These are phyloP conservation scores for Antennarius maculatus DNA, from an alignment of 2,797 vertebrate species.

Conservation along the genomic window DNA sequence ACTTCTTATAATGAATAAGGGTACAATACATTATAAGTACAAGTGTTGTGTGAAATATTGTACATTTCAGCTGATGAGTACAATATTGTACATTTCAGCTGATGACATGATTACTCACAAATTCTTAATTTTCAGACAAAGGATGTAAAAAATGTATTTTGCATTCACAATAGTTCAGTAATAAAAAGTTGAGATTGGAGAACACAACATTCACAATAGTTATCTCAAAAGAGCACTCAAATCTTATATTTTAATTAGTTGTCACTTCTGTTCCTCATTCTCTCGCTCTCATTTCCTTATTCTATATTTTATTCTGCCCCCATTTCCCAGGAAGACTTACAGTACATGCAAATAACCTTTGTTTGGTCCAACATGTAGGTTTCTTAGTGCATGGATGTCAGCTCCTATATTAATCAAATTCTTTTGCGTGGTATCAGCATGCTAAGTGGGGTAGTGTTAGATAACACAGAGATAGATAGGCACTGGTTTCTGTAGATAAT, in stretches of 20 bases:
- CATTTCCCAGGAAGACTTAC: slow-evolving; percentile 34
- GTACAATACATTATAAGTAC: too few relatives aligned
- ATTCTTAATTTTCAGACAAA: slow-evolving; percentile 42
- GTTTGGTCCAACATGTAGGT: slow-evolving; percentile 45
- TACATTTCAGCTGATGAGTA: slow-evolving; percentile 22
- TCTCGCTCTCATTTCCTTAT: neutral
- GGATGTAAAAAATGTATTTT: slow-evolving; percentile 9
- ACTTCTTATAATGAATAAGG: slow-evolving; percentile 10
- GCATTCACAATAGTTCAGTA: slow-evolving; percentile 16
- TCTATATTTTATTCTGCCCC: slow-evolving; percentile 10
- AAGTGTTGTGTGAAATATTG: slow-evolving; percentile 15
- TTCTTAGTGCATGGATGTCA: slow-evolving; percentile 49
- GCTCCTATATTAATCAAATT: slow-evolving; percentile 65
- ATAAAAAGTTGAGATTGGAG: slow-evolving; percentile 9
- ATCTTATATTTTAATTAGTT: slow-evolving; percentile 17
- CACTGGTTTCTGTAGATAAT: slow-evolving; percentile 64
- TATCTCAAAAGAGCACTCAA: slow-evolving; percentile 4
- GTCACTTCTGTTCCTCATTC: neutral
- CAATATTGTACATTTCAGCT: slow-evolving; percentile 21
- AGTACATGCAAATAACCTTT: slow-evolving; percentile 49
- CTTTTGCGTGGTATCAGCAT: slow-evolving; percentile 50
- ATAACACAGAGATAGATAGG: slow-evolving; percentile 55
- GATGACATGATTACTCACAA: slow-evolving; percentile 30
- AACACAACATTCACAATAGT: neutral
- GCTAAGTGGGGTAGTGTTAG: slow-evolving; percentile 54